Evolutionary conservation across 2,797 vertebrate genomes (phyloP), one percentile per base, ranked within the genome.

Genomic region (Macropodus opercularis): DNA sequence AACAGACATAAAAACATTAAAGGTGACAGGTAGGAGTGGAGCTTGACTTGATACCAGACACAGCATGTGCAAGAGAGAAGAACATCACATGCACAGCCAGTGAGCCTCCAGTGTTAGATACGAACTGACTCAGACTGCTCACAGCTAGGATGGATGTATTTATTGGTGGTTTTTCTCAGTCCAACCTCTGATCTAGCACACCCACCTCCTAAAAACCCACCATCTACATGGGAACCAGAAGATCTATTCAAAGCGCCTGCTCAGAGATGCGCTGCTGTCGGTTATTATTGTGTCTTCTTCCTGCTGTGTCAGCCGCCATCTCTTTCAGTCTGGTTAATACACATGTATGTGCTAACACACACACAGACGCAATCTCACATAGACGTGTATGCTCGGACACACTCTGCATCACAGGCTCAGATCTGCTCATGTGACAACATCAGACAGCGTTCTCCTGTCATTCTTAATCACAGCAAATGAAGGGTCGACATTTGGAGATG

Each of bases 291-390:
- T n/a, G 63, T 80, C 75, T 64, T 66, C 66, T 59, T 72, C 52
- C 64, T 82, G 83, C 80, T 63, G 72, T 59, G 70, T 85, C 78
- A 88, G 77, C 75, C 59, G 29, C 77, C 77, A 67, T 67, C 69
- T 71, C 54, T 56, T 40, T 58, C 68, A 47, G 64, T 77, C 39
- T 27, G 24, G 49, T 58, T 69, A 21, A 71, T 70, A 61, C 50
- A 75, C 47, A 64, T 18, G 1, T 46, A 51, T 56, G 65, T 54
- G 52, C 44, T 35, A 11, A 44, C 44, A 51, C 27, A 23, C 43
- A 36, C 12, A 34, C 53, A 60, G n/a, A n/a, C 32, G 49, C 32
- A 40, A 19, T 48, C 31, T 40, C 18, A 46, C 4, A 59, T 4
- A 22, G 24, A 36, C 19, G 21, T 19, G 26, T 23, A 54, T 17